Evolutionary conservation across 2,113 vertebrate genomes (phyloP), one percentile per base, ranked within the genome.

Genomic region (Natator depressus): DNA sequence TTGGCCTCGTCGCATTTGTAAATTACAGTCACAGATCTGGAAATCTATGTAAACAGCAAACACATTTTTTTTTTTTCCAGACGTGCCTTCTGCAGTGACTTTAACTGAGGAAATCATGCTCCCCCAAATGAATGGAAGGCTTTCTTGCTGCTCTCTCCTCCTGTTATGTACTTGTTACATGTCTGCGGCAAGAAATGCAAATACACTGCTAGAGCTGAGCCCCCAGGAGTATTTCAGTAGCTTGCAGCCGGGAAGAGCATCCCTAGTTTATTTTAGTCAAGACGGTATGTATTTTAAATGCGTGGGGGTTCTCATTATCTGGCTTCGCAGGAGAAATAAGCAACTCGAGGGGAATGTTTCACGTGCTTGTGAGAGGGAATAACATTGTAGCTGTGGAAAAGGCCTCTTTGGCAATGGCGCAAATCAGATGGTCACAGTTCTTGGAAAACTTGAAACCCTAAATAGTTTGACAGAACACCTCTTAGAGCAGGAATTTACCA

Each of bases 221-320:
- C 80, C 97, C 55, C 92, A 97, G 93, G 87, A 97, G 19, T 97
- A 98, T 86, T 90, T 97, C 17, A 95, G 89, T 65, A 93, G 87
- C 12, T 93, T 98, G 89, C 91, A 95, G 65, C 82, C 96, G n/a
- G 98, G 97, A 81, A 98, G 96, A 96, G 96, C 96, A 10, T 98
- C 97, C 31, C 89, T 98, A 65, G 97, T 97, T 93, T 98, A 98
- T 95, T 98, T 98, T 90, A 96, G 86, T 90, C 96, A 91, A 80
- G 55, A 82, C 47, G 94, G 98, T 98, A 90, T 93, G 98, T 95
- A 83, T 83, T 96, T 90, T 94, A 85, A 76, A 35, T 31, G 35
- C 14, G 13, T 82, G 49, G 42, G 42, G 2, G 80, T 81, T 89
- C 91, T 93, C 62, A 31, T 78, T 50, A 20, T 42, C 62, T 79